Evolutionary conservation across 1,140 invertebrate genomes (phyloP), one percentile per base, ranked within the genome.

Genomic region (Apis cerana): DNA sequence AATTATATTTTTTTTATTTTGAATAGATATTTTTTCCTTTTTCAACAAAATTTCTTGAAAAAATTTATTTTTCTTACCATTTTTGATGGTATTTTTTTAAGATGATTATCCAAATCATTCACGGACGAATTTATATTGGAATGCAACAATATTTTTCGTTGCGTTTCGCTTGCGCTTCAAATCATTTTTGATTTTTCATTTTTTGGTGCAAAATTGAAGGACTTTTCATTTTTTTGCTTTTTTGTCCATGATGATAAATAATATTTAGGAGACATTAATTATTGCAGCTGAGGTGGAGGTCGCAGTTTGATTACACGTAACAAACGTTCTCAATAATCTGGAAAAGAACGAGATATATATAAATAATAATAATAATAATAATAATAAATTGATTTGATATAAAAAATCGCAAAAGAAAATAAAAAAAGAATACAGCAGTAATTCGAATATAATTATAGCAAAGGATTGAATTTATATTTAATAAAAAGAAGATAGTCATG

Each of bases 271-370:
- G 62, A 80, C 48, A 75, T 89, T 89, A 80, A 89, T 71, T 85
- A 59, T 90, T 90, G 76, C 89, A 90, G 90, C 81, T 72, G 85
- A 83, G 82, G 81, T 90, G 88, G 83, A 84, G 74, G 82, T 82
- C 71, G 83, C 81, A 50, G 89, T 80, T 76, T 90, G 69, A 90
- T 67, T 67, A 33, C 21, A 65, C 27, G 54, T 80, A 80, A 83
- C 12, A 72, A 19, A 27, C 67, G 7, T 10, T 59, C 61, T 52
- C 61, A n/a, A 7, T 71, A 80, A 50, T 70, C 0, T 19, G 78
- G 70, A 27, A 62, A 80, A 64, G 58, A 69, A 62, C 19, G 56
- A 80, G 64, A 62, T 11, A 58, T 8, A 15, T 62, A 62, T 48
- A 43, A 12, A 59, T 17, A 33, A 21, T 1, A 21, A 33, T 2